A percentile compares a stretch with the other conserved stretches of the same genome.
Evolutionary conservation across 64 coral and sea anemone species (phyloP).

Genomic region (Montipora sp.): DNA sequence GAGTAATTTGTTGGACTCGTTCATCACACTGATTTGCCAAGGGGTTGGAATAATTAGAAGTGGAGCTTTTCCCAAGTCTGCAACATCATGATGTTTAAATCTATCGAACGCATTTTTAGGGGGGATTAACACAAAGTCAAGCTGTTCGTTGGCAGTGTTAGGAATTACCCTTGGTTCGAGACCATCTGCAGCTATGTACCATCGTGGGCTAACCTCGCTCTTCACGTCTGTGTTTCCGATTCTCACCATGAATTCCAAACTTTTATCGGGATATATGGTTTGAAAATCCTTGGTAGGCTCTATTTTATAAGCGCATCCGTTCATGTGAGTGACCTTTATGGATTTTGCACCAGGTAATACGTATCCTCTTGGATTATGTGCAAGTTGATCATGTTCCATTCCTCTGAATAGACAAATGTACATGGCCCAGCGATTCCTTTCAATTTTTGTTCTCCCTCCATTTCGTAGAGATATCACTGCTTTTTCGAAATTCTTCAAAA

Average conservation of each 20-base stretch:
- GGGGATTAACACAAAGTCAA: conserved; percentile 52
- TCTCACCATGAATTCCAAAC: conserved; percentile 38
- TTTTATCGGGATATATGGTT: conserved; percentile 37
- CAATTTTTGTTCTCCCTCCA: conserved; percentile 28
- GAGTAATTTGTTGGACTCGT: not conserved
- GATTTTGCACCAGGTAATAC: conserved; percentile 22
- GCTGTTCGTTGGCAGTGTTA: conserved; percentile 56
- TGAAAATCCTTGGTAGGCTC: conserved; percentile 56
- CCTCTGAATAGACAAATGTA: conserved; percentile 49
- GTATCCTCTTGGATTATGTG: conserved; percentile 38
- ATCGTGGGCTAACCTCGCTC: conserved; percentile 47
- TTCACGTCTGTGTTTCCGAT: not conserved
- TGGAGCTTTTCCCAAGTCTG: not conserved
- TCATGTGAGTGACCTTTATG: conserved; percentile 65
- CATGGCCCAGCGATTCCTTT: conserved; percentile 30
- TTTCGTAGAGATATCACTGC: conserved; percentile 36
- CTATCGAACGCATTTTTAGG: conserved; percentile 15
- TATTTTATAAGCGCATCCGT: conserved; percentile 64
- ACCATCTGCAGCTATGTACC: conserved; percentile 60
- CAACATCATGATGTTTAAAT: not conserved
- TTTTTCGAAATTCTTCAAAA: conserved; percentile 28
- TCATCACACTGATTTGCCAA: not conserved
- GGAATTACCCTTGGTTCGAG: conserved; percentile 49
- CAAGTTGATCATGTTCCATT: conserved; percentile 48
- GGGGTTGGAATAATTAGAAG: conserved; percentile 19